phyloP scores from a whole-genome alignment of 35 echinoderm and acorn worm genomes.

The Holothuria glaberrima region DNA sequence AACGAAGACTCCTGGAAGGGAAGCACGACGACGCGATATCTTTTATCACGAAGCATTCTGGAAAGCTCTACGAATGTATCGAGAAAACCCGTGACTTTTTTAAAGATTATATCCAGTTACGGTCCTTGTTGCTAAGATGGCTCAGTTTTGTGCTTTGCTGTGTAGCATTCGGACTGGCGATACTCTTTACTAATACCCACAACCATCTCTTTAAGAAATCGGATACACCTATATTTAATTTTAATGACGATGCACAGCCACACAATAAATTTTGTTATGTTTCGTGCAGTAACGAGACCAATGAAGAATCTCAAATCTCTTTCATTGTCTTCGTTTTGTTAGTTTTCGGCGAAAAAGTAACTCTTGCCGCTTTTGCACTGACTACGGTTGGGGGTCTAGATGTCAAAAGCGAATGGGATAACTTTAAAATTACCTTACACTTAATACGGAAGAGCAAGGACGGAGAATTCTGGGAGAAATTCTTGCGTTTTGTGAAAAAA shows the following conservation, averaged over 20 bases:
- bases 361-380: not conserved
- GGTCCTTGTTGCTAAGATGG: not conserved
- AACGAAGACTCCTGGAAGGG: not conserved
- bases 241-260: no score
- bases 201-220: no score
- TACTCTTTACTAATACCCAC: not conserved
- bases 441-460: not conserved
- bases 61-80: not conserved
- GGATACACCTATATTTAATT: no score
- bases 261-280: not conserved
- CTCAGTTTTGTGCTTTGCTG: not conserved
- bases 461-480: not conserved
- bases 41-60: not conserved
- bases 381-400: not conserved
- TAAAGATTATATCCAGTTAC: slow-evolving; percentile 10
- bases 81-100: slow-evolving; percentile 6
- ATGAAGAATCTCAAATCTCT: no score
- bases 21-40: not conserved
- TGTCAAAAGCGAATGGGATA: not conserved
- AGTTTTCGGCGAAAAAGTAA: not conserved
- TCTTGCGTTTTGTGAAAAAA: not conserved
- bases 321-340: not conserved
- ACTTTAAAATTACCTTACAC: not conserved
- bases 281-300: not conserved
- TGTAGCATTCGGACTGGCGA: not conserved